Evolutionary conservation across 1,140 invertebrate genomes (phyloP), one percentile per base, ranked within the genome.

Genomic region (Calephelis nemesis): DNA sequence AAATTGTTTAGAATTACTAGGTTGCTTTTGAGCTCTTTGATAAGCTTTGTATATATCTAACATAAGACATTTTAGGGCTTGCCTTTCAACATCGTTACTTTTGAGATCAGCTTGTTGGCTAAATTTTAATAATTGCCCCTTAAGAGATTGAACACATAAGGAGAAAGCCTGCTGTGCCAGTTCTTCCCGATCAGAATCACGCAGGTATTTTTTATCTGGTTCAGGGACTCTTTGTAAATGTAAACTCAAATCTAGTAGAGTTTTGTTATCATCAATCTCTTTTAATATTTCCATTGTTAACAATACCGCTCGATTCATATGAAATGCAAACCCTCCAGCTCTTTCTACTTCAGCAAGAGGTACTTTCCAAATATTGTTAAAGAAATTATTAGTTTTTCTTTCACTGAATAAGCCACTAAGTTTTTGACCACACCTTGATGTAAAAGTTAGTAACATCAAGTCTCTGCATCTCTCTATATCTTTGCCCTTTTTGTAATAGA

Each of bases 361-460:
- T 81, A 98, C 97, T 71, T 97, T 93, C 98, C 98, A 99, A 67
- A 98, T 95, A 66, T 97, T 97, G 92, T 98, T 97, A 79, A 98
- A 99, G 77, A 99, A 97, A 86, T 98, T 98, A 9, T 93, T 95
- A 47, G 92, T 93, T 90, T 96, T 98, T 65, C 96, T 93, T 66
- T 98, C 97, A 62, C 94, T 93, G 87, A 98, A 99, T 4, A 99
- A 90, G 12, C 97, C 97, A 73, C 94, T 93, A 72, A 97, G 93
- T 66, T 94, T 93, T 73, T 93, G 92, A n/a, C 93, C 93, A 30
- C 93, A 88, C 67, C 93, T 93, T 48, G 94, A 94, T 68, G 90
- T 93, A 73, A 95, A 95, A 54, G 93, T 94, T 0, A 94, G 94
- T 60, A 97, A 79, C 68, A 97, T 93, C 9, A 97, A 88, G 74